Evolutionary conservation across 2,888 invertebrate species (phyloP), one percentile per base, ranked within the genome.

Genomic region (Lycophotia porphyrea): DNA sequence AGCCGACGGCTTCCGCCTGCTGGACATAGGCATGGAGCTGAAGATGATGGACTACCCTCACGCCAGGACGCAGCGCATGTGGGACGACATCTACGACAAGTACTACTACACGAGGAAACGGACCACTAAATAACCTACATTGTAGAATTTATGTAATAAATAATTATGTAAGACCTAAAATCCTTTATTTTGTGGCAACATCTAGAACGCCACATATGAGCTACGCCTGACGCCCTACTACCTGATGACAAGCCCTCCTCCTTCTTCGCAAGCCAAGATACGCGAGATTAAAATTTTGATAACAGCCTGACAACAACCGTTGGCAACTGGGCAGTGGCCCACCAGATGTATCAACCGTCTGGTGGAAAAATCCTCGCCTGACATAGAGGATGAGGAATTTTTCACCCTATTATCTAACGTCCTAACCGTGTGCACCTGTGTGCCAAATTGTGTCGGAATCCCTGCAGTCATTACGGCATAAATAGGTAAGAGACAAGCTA

Each of bases 61-160:
- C 82, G 72, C 81, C 1, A 85, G 74, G 31, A 80, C 89, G 1
- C 76, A 84, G 21, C 87, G 88, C 34, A 84, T 93, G 87, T 96
- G 96, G 96, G 93, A 94, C 70, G 92, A 93, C 31, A 88, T 96
- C 58, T 96, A 95, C 84, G 93, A 95, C n/a, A 94, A 93, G 81
- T 93, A 92, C 81, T 95, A 95, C 80, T 94, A 93, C 76, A 91
- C 90, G 70, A 89, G 91, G 65, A 78, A 86, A 55, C 81, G 81
- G 8, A 76, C 84, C 21, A 66, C 69, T 64, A 80, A 85, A 52
- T 83, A 82, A 79, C 24, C 34, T 24, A 34, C 2, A 15, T 11
- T 49, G 21, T 31, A 21, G 9, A 52, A 24, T n/a, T 27, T 73
- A 11, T 63, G 18, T 15, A 80, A 71, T 79, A 5, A 71, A 44